Evolutionary conservation across 1,140 invertebrate genomes (phyloP), one percentile per base, ranked within the genome.

Genomic region (Maconellicoccus hirsutus): DNA sequence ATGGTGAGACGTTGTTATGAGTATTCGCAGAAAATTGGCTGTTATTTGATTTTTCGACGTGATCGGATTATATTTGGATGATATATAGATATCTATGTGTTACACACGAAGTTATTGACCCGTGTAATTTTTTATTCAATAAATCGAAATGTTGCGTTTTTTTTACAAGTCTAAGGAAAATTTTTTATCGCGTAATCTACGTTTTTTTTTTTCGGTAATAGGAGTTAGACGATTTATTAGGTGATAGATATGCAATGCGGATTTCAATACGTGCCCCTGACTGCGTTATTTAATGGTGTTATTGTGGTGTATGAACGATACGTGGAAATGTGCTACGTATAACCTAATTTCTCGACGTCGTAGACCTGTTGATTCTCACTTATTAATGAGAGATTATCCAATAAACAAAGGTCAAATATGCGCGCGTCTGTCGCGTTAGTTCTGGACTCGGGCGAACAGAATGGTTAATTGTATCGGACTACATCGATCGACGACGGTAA

Each of bases 321-420:
- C 42, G 42, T 52, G 42, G n/a, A 52, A 52, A 52, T 8, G 42
- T 3, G 2, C 2, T 8, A 16, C n/a, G 16, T 16, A 52, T 19
- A 52, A 52, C 42, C 42, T 52, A 52, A 16, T 52, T 52, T 52
- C n/a, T 14, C n/a, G n/a, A 52, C 42, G 42, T 52, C 42, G n/a
- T 52, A 6, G 29, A 33, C 29, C 12, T 33, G 29, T 33, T 33
- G 29, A 33, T 33, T 14, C n/a, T 52, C 6, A 19, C n/a, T 52
- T 52, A 52, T 52, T 52, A 52, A 52, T 52, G n/a, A 52, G n/a
- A 52, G 42, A 52, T 52, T 19, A 52, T 52, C n/a, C 42, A 19
- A 52, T 52, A 4, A 3, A 52, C 6, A 19, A 16, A 52, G 42
- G 42, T 52, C 42, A 16, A 3, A 19, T 19, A 52, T 52, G 42